Percentiles rank a stretch among this genome's conserved stretches.
These are phyloP conservation scores for Ondatra zibethicus DNA, from an alignment of 2,113 vertebrate species.

Conservation along the genomic window DNA sequence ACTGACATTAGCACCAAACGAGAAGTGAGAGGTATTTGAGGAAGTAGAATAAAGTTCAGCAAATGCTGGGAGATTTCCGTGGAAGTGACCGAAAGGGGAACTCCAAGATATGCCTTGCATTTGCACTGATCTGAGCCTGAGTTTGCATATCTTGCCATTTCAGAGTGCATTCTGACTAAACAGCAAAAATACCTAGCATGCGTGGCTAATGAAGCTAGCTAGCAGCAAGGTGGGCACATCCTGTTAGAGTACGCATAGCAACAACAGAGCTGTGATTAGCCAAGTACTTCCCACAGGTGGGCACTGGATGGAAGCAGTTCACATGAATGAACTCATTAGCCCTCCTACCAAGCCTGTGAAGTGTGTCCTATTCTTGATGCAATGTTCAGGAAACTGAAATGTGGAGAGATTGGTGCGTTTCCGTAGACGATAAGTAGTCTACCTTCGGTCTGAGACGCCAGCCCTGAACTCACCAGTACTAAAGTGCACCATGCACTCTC, in stretches of 20 bases:
- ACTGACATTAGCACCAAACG: slow-evolving; percentile 57
- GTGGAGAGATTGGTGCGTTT: neutral
- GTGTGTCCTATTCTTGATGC: neutral
- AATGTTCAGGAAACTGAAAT: slow-evolving; percentile 49
- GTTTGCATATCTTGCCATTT: slow-evolving; percentile 79
- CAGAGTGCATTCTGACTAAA: slow-evolving; percentile 57
- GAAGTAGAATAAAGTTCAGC: slow-evolving; percentile 80
- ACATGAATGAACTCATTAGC: slow-evolving; percentile 12
- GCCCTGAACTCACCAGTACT: neutral
- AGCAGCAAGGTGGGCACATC: slow-evolving; percentile 35
- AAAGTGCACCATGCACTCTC: neutral
- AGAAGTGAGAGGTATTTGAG: slow-evolving; percentile 86
- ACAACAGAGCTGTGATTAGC: slow-evolving; percentile 50
- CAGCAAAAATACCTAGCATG: slow-evolving; percentile 30
- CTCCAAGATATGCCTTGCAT: slow-evolving; percentile 58
- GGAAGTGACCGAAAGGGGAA: slow-evolving; percentile 80
- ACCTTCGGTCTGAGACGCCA: neutral
- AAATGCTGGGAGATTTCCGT: slow-evolving; percentile 75
- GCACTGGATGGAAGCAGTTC: neutral
- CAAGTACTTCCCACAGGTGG: neutral
- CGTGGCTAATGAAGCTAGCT: slow-evolving; percentile 52
- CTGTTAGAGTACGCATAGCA: slow-evolving; percentile 18
- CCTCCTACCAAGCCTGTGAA: neutral
- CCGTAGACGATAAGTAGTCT: neutral
- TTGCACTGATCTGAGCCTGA: slow-evolving; percentile 37